phyloP scores from a whole-genome alignment of 1,140 invertebrate species.

The Aphaenogaster rudis region DNA sequence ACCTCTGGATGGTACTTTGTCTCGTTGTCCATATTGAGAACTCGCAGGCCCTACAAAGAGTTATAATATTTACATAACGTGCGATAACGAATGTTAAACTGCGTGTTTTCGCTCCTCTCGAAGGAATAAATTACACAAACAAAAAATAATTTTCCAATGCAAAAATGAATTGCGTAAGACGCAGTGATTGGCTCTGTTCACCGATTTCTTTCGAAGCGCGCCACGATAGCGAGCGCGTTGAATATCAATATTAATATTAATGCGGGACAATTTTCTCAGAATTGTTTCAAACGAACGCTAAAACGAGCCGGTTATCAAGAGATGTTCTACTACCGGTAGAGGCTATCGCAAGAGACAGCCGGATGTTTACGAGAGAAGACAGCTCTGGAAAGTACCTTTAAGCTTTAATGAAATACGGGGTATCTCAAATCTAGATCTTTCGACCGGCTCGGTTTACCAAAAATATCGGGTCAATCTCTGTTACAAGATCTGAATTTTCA shows the following conservation, averaged over 20 bases:
- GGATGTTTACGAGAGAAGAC: constrained; percentile 78
- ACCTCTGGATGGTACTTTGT: constrained; percentile 73
- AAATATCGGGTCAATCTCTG: background rate
- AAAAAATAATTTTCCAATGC: background rate
- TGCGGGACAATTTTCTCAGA: constrained; percentile 27
- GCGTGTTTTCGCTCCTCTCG: background rate
- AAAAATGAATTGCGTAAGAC: constrained; percentile 1
- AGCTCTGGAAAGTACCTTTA: constrained; percentile 42
- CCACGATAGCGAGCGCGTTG: background rate
- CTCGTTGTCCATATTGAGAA: constrained; percentile 63
- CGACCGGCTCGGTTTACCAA: background rate
- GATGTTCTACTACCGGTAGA: constrained; percentile 66
- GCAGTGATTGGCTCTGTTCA: background rate
- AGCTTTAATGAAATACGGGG: constrained; percentile 21
- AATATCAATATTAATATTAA: background rate
- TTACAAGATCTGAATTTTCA: background rate
- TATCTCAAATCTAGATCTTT: background rate
- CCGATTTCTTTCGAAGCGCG: background rate
- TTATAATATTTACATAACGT: background rate
- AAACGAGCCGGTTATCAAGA: constrained; percentile 67
- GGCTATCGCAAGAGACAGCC: constrained; percentile 73
- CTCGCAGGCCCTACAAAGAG: constrained; percentile 48
- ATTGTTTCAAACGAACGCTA: constrained; percentile 51
- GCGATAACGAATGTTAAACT: background rate
- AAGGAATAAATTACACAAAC: background rate